Evolutionary conservation across 2,888 invertebrate species (phyloP).

Genomic region (Eupithecia dodoneata): DNA sequence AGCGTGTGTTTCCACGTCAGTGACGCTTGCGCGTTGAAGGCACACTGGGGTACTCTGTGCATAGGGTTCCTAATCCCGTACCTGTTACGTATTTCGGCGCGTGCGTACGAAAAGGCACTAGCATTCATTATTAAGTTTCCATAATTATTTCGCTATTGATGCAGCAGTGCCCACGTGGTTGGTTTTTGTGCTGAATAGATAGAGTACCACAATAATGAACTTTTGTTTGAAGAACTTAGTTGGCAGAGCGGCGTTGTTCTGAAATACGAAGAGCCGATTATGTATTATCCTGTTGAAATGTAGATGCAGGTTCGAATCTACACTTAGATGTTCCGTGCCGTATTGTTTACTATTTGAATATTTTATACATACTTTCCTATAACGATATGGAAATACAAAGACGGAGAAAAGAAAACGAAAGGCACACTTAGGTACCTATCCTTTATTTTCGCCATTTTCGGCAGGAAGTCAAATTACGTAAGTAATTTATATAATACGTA

Average conservation of each 20-base stretch:
- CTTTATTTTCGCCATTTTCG: too few relatives aligned
- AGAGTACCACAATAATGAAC: neutral
- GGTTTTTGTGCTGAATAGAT: neutral
- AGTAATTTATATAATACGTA: too few relatives aligned
- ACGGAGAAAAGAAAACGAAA: neutral
- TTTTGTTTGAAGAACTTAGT: neutral
- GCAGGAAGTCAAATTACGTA: neutral
- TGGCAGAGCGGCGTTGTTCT: neutral
- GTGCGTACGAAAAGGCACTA: slow-evolving; percentile 56
- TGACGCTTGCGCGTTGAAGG: slow-evolving; percentile 71
- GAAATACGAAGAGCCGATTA: neutral
- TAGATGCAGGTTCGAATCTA: neutral
- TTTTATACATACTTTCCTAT: neutral
- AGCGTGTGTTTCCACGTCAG: slow-evolving; percentile 41
- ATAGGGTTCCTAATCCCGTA: slow-evolving; percentile 55
- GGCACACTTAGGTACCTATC: neutral
- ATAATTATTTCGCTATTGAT: slow-evolving; percentile 51
- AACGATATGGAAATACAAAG: neutral
- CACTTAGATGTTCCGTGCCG: neutral
- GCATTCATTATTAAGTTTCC: slow-evolving; percentile 50
- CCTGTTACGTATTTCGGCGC: slow-evolving; percentile 70
- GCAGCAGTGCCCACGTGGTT: slow-evolving; percentile 19
- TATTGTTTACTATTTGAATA: neutral
- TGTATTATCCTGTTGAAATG: neutral
- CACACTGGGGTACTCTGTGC: slow-evolving; percentile 63